Conservation (phyloP, 2,797 vertebrate species). For the Argya squamiceps region DNA sequence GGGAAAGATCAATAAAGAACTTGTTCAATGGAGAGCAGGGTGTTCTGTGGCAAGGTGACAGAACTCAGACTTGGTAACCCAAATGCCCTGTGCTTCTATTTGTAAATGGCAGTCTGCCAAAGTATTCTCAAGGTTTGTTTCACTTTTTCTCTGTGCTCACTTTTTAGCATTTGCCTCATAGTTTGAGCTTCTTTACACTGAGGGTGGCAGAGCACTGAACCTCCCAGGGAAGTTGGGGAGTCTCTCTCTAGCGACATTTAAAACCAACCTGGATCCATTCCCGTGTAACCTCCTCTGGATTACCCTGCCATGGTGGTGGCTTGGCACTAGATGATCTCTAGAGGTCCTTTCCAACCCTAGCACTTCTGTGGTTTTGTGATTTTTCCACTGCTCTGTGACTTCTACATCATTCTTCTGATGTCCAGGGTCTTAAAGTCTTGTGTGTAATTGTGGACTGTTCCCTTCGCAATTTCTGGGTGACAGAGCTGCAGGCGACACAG, state of each 20-base stretch:
- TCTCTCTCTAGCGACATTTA: neutral
- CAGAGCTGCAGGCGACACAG: neutral
- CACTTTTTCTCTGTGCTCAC: neutral
- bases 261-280: neutral
- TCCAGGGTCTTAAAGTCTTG: neutral
- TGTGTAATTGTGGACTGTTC: neutral
- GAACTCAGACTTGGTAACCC: neutral
- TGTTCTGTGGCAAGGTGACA: neutral
- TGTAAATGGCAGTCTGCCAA: neutral
- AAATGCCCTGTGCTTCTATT: neutral
- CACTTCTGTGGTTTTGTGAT: neutral
- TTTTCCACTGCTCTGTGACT: neutral
- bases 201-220: neutral
- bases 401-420: neutral
- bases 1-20: neutral
- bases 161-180: neutral
- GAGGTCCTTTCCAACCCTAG: neutral
- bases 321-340: neutral
- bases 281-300: neutral
- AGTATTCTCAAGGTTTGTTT: neutral
- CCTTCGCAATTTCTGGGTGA: fast-evolving
- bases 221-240: neutral
- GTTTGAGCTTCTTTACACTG: neutral
- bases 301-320: neutral
- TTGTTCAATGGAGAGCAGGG: neutral